Evolutionary conservation across 2,797 vertebrate genomes (phyloP).

Genomic region (Pteropus rufus): DNA sequence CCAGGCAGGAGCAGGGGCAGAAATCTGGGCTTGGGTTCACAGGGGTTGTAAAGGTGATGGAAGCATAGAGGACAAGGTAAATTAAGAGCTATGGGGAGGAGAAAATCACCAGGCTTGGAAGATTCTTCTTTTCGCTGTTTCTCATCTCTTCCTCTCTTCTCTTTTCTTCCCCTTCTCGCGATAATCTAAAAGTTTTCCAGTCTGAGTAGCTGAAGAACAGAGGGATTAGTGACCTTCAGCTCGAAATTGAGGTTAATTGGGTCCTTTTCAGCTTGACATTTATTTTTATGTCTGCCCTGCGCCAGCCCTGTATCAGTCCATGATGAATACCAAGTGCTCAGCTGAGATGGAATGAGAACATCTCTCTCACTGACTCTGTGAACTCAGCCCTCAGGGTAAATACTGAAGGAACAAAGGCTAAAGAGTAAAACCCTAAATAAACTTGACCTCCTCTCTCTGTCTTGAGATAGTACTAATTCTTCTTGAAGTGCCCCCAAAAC

Average conservation of each 20-base stretch:
- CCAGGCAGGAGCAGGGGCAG: background rate
- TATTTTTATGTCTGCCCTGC: background rate
- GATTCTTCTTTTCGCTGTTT: too few species aligned
- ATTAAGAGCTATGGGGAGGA: too few species aligned
- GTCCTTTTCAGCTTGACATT: background rate
- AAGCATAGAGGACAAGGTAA: background rate
- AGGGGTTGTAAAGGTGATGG: background rate
- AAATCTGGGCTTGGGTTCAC: background rate
- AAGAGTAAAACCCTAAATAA: background rate
- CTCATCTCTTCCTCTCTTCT: too few species aligned
- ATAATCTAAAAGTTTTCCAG: background rate
- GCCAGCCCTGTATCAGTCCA: too few species aligned
- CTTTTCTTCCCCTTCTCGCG: too few species aligned
- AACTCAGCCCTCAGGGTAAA: background rate
- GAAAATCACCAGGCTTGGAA: background rate
- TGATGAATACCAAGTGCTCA: too few species aligned
- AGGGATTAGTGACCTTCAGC: background rate
- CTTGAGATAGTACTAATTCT: background rate
- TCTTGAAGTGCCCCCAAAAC: background rate
- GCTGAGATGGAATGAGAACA: background rate
- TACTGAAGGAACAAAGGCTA: background rate
- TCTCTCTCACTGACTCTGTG: background rate
- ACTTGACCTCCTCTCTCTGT: background rate
- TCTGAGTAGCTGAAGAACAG: background rate
- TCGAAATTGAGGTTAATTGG: background rate